Conservation (phyloP, 2,888 invertebrate species). For the Laothoe populi region DNA sequence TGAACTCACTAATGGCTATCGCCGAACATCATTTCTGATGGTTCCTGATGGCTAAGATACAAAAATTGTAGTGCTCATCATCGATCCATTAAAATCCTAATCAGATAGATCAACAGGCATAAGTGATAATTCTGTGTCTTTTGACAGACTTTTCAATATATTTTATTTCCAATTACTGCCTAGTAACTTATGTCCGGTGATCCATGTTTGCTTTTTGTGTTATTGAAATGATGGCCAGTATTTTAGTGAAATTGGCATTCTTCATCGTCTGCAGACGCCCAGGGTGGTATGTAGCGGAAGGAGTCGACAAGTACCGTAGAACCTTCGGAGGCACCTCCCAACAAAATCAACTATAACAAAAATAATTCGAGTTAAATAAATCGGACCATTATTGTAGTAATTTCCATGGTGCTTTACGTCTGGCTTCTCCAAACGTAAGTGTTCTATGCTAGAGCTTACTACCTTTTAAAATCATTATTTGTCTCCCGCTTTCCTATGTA, state of each 20-base stretch:
- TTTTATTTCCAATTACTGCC: background rate
- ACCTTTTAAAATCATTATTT: too few relatives aligned
- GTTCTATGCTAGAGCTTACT: too few relatives aligned
- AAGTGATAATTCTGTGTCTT: too few relatives aligned
- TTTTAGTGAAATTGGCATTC: slow-evolving; percentile 45
- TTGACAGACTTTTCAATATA: background rate
- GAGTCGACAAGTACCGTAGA: slow-evolving; percentile 57
- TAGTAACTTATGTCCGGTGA: background rate
- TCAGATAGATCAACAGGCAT: background rate
- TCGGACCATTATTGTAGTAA: too few relatives aligned
- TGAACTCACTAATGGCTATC: background rate
- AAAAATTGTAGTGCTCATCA: too few relatives aligned
- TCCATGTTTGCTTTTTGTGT: background rate
- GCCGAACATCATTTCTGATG: too few relatives aligned
- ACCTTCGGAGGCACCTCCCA: slow-evolving; percentile 47
- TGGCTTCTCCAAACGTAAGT: too few relatives aligned
- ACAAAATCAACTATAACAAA: slow-evolving; percentile 52
- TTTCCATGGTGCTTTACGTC: too few relatives aligned
- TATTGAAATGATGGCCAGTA: background rate
- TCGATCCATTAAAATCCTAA: background rate
- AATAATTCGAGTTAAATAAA: slow-evolving; percentile 22
- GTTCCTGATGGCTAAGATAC: too few relatives aligned
- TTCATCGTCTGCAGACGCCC: slow-evolving; percentile 34
- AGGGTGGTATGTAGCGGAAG: slow-evolving; percentile 53
- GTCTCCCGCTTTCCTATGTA: too few relatives aligned